Evolutionary conservation across 2,113 vertebrate genomes (phyloP).

Genomic region (Lichenostomus cassidix): DNA sequence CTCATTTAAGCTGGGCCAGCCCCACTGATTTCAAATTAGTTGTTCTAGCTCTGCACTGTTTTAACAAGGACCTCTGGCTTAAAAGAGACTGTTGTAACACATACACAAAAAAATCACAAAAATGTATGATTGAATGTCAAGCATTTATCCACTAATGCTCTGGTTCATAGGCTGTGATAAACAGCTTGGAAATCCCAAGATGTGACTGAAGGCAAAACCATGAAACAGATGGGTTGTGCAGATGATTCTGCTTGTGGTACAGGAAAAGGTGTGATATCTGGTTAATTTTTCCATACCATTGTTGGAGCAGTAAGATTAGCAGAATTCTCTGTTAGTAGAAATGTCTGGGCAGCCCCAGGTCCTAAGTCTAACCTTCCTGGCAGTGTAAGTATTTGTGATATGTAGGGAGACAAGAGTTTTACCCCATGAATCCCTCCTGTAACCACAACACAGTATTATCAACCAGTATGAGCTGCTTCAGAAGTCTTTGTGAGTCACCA

Average conservation of each 20-base stretch:
- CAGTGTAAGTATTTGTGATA: not conserved
- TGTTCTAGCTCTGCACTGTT: not conserved
- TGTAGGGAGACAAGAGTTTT: not conserved
- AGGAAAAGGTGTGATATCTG: not conserved
- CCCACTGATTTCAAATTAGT: not conserved
- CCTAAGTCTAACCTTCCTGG: not conserved
- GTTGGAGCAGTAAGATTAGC: not conserved
- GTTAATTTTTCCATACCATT: not conserved
- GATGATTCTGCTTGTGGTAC: not conserved
- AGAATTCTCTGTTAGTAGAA: not conserved
- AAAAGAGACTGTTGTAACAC: not conserved
- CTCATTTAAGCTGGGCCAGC: not conserved
- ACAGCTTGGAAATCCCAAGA: not conserved
- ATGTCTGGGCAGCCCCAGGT: not conserved
- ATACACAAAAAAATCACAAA: not conserved
- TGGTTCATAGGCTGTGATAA: not conserved
- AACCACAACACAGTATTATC: not conserved
- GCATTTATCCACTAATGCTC: not conserved
- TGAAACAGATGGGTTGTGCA: not conserved
- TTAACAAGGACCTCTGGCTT: not conserved
- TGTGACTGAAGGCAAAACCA: not conserved
- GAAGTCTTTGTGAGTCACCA: not conserved
- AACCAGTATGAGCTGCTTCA: not conserved
- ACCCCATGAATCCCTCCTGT: not conserved
- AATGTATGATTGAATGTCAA: not conserved